Percentiles rank a stretch among this genome's conserved stretches.
Evolutionary conservation across 2,888 invertebrate genomes (phyloP).

Genomic region (Microctonus aethiopoides): DNA sequence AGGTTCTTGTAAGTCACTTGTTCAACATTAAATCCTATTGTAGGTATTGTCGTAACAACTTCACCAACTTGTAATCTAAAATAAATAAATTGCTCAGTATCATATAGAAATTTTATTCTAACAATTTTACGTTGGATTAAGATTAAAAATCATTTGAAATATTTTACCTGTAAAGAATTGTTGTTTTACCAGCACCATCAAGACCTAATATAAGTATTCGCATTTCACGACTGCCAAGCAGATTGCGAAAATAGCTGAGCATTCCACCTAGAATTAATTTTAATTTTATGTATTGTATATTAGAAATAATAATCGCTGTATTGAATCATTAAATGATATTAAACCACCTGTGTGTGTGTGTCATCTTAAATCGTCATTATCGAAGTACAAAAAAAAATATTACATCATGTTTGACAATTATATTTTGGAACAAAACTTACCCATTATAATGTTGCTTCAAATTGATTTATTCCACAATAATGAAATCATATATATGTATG

Average conservation of each 20-base stretch:
- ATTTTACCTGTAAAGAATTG: slow-evolving; percentile 87
- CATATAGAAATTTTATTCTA: background rate
- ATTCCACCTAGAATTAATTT: slow-evolving; percentile 81
- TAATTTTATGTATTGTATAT: background rate
- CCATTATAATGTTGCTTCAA: background rate
- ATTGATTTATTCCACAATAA: background rate
- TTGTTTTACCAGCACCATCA: slow-evolving; percentile 99
- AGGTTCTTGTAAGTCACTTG: slow-evolving; percentile 99
- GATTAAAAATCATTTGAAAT: slow-evolving; percentile 29
- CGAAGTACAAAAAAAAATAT: background rate
- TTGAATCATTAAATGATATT: too few species aligned
- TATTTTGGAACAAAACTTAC: slow-evolving; percentile 6
- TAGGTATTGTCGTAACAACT: slow-evolving; percentile 98
- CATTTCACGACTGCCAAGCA: slow-evolving; percentile 97
- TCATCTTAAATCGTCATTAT: background rate
- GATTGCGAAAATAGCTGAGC: slow-evolving; percentile 94
- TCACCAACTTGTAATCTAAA: slow-evolving; percentile 93
- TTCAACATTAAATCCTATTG: slow-evolving; percentile 99
- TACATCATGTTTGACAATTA: background rate
- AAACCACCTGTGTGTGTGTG: background rate
- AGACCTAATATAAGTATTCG: slow-evolving; percentile 96
- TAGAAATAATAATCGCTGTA: background rate
- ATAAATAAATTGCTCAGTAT: background rate
- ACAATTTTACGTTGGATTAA: too few species aligned
- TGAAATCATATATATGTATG: background rate